Percentiles rank a stretch among this genome's conserved stretches.
Evolutionary conservation across 92 coral and sea anemone species (phyloP).

Genomic region (Parazoanthus darwini): DNA sequence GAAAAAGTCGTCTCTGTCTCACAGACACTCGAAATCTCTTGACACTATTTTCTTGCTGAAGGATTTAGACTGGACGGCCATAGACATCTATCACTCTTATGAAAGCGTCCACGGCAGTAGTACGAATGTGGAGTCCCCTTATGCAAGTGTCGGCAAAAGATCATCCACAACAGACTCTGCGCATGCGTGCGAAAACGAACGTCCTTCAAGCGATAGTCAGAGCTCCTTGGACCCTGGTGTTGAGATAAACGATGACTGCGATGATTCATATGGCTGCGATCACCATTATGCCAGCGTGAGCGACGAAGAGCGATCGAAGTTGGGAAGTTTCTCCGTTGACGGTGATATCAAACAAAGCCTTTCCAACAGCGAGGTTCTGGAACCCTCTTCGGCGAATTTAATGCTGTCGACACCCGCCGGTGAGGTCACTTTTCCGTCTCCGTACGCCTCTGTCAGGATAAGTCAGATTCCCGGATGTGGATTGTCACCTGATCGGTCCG

Average conservation of each 20-base stretch:
- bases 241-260: constrained; percentile 27
- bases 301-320: constrained; percentile 57
- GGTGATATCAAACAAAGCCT: constrained; percentile 6
- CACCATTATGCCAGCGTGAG: constrained; percentile 78
- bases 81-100: constrained; percentile 76
- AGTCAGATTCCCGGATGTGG: constrained; percentile 85
- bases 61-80: constrained; percentile 63
- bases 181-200: constrained; percentile 35
- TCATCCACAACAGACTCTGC: not conserved
- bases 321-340: constrained; percentile 27
- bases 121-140: constrained; percentile 55
- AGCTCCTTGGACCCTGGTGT: constrained; percentile 38
- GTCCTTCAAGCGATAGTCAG: constrained; percentile 21
- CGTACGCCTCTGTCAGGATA: constrained; percentile 85
- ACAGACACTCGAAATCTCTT: constrained; percentile 82
- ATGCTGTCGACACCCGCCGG: constrained; percentile 34
- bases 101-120: constrained; percentile 73
- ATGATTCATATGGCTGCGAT: constrained; percentile 34
- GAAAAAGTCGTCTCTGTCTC: constrained; percentile 52
- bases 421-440: constrained; percentile 72
- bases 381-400: constrained; percentile 1
- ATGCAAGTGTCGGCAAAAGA: constrained; percentile 66
- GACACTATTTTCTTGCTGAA: constrained; percentile 75
- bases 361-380: constrained; percentile 11
- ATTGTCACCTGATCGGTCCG: constrained; percentile 41